Base-by-base conservation (phyloP, 2,888 invertebrate genomes). In the Hydrotaea diabolus region DNA sequence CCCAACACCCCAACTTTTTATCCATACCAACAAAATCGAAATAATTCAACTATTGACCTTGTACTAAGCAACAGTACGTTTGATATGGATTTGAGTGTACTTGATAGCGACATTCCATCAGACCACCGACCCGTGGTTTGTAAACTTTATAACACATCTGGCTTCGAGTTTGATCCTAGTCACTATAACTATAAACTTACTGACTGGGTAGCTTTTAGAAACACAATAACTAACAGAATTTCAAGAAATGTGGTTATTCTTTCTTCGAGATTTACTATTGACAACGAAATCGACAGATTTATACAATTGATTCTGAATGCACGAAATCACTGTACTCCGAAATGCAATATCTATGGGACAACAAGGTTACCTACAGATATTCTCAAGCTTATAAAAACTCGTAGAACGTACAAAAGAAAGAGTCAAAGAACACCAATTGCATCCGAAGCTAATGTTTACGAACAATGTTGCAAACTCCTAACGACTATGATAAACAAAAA, bases 401-500 rank as follows among this genome's bases (percentile, higher is more conserved):
- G 39, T 8, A 39, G n/a, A 21, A 64, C 17, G 17, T 64, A 31
- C n/a, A 36, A 36, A 17, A 64, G 64, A 9, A 36, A 64, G n/a
- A 31, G 36, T 8, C 64, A 64, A 36, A n/a, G 64, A 17, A 9
- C 64, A 15, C 1, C 9, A 0, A 64, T 17, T 11, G 13, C 11
- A 39, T n/a, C 23, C 19, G 36, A 64, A 17, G n/a, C 3, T 9
- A 64, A 36, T 1, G 31, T 72, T 59, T 78, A 72, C 15, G 31
- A 78, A 5, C 49, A 78, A 46, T 72, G 36, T 36, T 13, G n/a
- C 2, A 71, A 71, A 46, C 43, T 78, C 21, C 31, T 72, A 8
- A 55, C n/a, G 21, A 72, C 46, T 23, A 17, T 62, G 49, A 78
- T 78, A 15, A 36, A 78, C 17, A 49, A 59, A 15, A 62, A 62